Evolutionary conservation across 1,140 invertebrate genomes (phyloP).

Genomic region (Riptortus pedestris): DNA sequence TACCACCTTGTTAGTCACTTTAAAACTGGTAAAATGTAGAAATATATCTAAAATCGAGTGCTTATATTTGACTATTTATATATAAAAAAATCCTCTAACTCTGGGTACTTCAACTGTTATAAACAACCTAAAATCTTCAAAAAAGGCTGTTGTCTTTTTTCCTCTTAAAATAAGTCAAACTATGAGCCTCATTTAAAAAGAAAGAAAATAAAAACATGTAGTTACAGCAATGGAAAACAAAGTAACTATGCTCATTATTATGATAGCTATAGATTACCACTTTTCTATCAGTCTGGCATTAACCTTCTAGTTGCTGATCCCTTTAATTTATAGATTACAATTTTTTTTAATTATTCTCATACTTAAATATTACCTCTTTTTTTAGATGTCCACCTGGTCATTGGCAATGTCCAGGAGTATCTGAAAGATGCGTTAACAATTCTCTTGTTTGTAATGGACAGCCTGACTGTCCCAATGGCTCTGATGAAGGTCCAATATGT

Average conservation of each 20-base stretch:
- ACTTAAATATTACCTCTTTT: conserved; percentile 12
- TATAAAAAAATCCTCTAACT: no score
- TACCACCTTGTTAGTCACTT: no score
- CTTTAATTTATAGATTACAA: no score
- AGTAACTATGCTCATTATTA: not conserved
- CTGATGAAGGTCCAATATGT: conserved; percentile 82
- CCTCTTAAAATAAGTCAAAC: no score
- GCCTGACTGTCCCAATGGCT: conserved; percentile 77
- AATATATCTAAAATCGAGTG: no score
- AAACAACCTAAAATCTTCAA: no score
- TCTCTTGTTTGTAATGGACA: conserved; percentile 75
- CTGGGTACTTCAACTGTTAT: no score
- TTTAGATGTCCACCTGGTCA: conserved; percentile 61
- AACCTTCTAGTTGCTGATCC: no score
- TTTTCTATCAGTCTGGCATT: not conserved
- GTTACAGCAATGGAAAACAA: not conserved
- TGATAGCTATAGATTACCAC: not conserved
- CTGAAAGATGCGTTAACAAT: conserved; percentile 64
- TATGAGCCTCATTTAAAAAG: not conserved
- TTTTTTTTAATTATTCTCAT: no score
- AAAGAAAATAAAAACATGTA: not conserved
- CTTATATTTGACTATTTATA: no score
- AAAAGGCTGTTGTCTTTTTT: no score
- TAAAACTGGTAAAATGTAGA: no score
- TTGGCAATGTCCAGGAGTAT: conserved; percentile 75